These are phyloP conservation scores for Puffinus mauretanicus DNA, from an alignment of 2,113 vertebrate genomes.

Conservation along the genomic window DNA sequence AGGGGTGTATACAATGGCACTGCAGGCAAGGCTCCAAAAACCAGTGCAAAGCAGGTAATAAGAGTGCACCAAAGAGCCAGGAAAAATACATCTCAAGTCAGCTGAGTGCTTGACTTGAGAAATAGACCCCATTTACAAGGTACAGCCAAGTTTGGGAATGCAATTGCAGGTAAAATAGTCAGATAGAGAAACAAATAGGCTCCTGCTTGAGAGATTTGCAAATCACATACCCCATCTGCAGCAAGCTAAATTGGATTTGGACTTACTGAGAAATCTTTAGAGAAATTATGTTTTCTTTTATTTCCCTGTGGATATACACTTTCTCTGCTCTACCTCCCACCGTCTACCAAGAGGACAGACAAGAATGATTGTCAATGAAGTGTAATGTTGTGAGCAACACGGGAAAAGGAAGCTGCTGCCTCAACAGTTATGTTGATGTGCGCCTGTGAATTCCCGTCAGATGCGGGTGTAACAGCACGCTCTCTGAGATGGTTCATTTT, in stretches of 20 bases:
- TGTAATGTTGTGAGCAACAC: not conserved
- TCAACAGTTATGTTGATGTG: not conserved
- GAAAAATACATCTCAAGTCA: not conserved
- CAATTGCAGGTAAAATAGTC: slow-evolving; percentile 8
- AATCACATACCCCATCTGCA: not conserved
- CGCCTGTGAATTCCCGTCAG: not conserved
- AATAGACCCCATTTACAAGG: not conserved
- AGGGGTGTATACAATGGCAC: not conserved
- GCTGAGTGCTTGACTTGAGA: not conserved
- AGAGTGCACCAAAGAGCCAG: not conserved
- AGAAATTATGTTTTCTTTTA: slow-evolving; percentile 31
- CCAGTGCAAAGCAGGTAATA: not conserved
- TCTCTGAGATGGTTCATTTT: not conserved
- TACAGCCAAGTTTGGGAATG: not conserved
- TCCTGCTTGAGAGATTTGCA: slow-evolving; percentile 17
- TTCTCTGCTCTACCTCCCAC: not conserved
- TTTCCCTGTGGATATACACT: slow-evolving; percentile 26
- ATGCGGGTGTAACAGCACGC: not conserved
- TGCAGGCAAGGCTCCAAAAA: not conserved
- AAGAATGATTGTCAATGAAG: not conserved
- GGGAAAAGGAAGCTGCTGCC: not conserved
- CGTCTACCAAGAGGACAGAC: not conserved
- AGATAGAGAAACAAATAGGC: slow-evolving; percentile 7
- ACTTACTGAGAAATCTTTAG: slow-evolving; percentile 4
- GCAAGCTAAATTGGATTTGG: slow-evolving; percentile 24